Evolutionary conservation across 1,140 invertebrate genomes (phyloP), one percentile per base, ranked within the genome.

Genomic region (Berghia stephanieae): DNA sequence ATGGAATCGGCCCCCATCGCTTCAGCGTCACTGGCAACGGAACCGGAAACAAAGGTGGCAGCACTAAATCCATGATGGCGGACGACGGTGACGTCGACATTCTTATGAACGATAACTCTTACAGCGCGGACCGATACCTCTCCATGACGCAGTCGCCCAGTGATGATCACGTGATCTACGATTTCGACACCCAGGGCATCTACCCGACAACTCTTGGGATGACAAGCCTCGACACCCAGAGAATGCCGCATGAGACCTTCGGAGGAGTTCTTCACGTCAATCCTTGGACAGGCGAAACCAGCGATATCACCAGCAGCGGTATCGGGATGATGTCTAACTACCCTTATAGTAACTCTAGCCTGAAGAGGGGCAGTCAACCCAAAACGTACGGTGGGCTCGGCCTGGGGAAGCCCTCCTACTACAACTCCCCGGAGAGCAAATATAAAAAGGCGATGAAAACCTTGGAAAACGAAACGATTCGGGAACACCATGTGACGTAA

Each of bases 21-120:
- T 82, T 83, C 77, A 85, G 84, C 75, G 52, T 81, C 43, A 80
- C 83, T 13, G 80, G 79, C 52, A 80, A 75, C 52, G 79, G 77
- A 10, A 10, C 80, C 27, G 76, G 75, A 43, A n/a, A n/a, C n/a
- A n/a, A n/a, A n/a, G n/a, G n/a, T n/a, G n/a, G n/a, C n/a, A n/a
- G n/a, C 60, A 71, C 21, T n/a, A n/a, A n/a, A n/a, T n/a, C n/a
- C n/a, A n/a, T n/a, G n/a, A n/a, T n/a, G n/a, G 76, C 78, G 13
- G 73, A 79, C 2, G 79, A 82, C 18, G 79, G 79, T 13, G 81
- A 81, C 34, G 74, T 52, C 10, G 60, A 60, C 43, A 42, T 67
- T 0, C 82, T 81, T 46, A 78, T 82, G 31, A 79, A 80, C 77
- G 79, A 80, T 8, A 81, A 84, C 16, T 79, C 79, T n/a, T 79